phyloP scores from a whole-genome alignment of 53 echinoderm and acorn worm species.

The Holothuria leucospilota region DNA sequence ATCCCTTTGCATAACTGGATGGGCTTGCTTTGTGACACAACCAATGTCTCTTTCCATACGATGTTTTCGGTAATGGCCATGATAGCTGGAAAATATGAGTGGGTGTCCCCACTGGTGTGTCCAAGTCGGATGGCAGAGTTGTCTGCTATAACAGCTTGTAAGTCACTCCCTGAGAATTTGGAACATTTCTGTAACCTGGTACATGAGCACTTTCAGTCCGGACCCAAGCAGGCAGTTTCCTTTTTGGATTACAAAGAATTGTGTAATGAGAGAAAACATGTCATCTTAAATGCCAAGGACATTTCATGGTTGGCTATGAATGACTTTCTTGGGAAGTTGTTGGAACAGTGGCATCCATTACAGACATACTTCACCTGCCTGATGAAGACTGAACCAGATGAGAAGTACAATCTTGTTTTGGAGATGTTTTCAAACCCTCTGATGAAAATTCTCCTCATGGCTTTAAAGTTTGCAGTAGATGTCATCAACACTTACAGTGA shows the following conservation, averaged over 20 bases:
- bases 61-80: constrained; percentile 15
- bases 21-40: constrained; percentile 1
- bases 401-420: not conserved
- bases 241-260: not conserved
- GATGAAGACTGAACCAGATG: not conserved
- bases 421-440: constrained; percentile 6
- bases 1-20: constrained; percentile 11
- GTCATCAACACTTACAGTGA: not conserved
- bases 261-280: not conserved
- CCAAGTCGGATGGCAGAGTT: constrained; percentile 23
- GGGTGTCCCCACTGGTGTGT: constrained; percentile 4
- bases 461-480: not conserved
- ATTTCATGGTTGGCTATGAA: not conserved
- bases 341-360: constrained; percentile 11
- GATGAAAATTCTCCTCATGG: not conserved
- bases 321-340: not conserved
- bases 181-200: not conserved
- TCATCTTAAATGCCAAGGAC: not conserved
- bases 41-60: not conserved
- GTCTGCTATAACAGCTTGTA: not conserved
- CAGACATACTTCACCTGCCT: not conserved
- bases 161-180: not conserved
- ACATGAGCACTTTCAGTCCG: constrained; percentile 12
- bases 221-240: not conserved
- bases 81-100: not conserved